Base-by-base conservation (phyloP, 2,888 invertebrate genomes). In the Campoplex capitator region DNA sequence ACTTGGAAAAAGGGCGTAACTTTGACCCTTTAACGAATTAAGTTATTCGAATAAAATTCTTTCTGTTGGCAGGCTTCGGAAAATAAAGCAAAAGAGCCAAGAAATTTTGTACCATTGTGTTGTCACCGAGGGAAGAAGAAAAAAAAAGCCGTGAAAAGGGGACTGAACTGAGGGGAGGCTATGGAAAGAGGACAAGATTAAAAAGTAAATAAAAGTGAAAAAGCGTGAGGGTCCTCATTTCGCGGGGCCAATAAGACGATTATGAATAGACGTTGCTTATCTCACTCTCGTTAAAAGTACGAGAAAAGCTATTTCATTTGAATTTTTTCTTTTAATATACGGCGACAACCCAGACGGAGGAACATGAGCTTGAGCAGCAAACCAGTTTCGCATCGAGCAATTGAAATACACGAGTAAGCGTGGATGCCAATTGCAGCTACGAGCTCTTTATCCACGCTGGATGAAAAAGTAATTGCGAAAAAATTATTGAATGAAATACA, bases 401-500 rank as follows among this genome's bases (percentile, higher is more conserved):
- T 70, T 74, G 38, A 76, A 77, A 83, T 83, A 62, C 76, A 83
- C 83, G 82, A 28, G 54, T 65, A 83, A 68, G 79, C 79, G 84
- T 70, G 82, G 77, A 80, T 81, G 83, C 80, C 82, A 81, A 75
- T 68, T 81, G 74, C 86, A 81, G 84, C 74, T 76, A 32, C 48
- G 77, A 81, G 51, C 65, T 65, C 56, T 83, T 85, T 84, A 48
- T 83, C 68, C 65, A 9, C 48, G 32, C 73, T 23, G 68, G 80
- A 35, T 70, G 35, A 32, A 88, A 85, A 83, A 84, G 80, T 88
- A 87, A 86, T 88, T 86, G 88, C 83, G 62, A 70, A 76, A 76
- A 85, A 86, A 83, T 86, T 88, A 88, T 88, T 85, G 54, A 88
- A 88, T 88, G 42, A 80, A 78, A 80, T 84, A 80, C 32, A 71